Evolutionary conservation across 2,888 invertebrate species (phyloP).

Genomic region (Neria commutata): DNA sequence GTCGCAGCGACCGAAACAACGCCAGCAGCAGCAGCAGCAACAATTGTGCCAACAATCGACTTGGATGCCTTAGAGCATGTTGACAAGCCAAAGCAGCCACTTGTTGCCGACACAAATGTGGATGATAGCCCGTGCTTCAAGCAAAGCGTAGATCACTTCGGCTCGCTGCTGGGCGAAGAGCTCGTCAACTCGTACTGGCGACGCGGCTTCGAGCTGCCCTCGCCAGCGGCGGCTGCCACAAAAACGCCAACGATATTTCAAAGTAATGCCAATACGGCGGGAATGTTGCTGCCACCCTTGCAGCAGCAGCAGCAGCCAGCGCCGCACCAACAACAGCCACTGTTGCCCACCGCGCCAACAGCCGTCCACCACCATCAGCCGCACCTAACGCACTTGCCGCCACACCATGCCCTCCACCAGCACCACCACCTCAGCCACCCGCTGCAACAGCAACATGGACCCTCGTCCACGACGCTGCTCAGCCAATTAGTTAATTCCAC

Average conservation of each 20-base stretch:
- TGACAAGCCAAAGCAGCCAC: slow-evolving; percentile 24
- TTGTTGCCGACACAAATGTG: slow-evolving; percentile 23
- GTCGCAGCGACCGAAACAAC: background rate
- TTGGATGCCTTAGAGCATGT: slow-evolving; percentile 28
- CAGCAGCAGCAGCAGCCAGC: slow-evolving; percentile 43
- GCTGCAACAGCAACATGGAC: slow-evolving; percentile 49
- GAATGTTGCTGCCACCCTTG: slow-evolving; percentile 12
- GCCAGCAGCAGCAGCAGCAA: background rate
- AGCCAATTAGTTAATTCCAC: slow-evolving; percentile 63
- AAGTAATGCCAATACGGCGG: slow-evolving; percentile 45
- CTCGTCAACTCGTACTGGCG: slow-evolving; percentile 78
- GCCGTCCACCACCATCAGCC: slow-evolving; percentile 21
- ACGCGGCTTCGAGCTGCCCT: slow-evolving; percentile 69
- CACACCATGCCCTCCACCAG: slow-evolving; percentile 22
- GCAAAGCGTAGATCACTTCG: slow-evolving; percentile 72
- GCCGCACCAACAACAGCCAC: slow-evolving; percentile 41
- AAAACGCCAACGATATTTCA: slow-evolving; percentile 57
- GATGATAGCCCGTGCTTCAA: slow-evolving; percentile 27
- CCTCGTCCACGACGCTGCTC: slow-evolving; percentile 65
- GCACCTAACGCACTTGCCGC: slow-evolving; percentile 25
- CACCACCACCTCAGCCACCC: slow-evolving; percentile 38
- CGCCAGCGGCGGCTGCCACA: slow-evolving; percentile 40
- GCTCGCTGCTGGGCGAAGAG: slow-evolving; percentile 80
- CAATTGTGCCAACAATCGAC: slow-evolving; percentile 28
- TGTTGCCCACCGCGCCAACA: background rate